These are phyloP conservation scores for Dendroctonus valens DNA, from an alignment of 1,140 invertebrate genomes.

Conservation along the genomic window DNA sequence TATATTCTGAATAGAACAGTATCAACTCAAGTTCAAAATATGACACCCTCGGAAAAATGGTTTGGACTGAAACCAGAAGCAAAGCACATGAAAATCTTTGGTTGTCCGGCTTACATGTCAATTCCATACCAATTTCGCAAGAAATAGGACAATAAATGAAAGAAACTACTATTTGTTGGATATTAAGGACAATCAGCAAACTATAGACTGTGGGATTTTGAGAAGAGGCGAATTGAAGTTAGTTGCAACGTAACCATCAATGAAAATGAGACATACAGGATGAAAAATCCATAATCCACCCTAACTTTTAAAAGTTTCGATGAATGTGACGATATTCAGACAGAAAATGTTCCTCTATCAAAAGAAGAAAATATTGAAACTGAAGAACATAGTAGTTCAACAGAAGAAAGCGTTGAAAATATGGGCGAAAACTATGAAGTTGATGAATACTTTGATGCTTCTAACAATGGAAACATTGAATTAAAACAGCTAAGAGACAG, in stretches of 20 bases:
- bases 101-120: conserved; percentile 37
- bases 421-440: background rate
- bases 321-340: conserved; percentile 1
- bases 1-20: conserved; percentile 39
- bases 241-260: conserved; percentile 41
- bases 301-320: conserved; percentile 8
- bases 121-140: conserved; percentile 34
- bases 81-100: conserved; percentile 42
- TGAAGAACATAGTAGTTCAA: conserved; percentile 4
- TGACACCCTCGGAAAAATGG: conserved; percentile 16
- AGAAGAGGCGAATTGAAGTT: no score
- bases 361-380: conserved; percentile 5
- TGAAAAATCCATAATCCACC: no score
- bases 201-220: no score
- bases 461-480: conserved; percentile 5
- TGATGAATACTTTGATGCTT: conserved; percentile 8
- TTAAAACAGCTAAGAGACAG: background rate
- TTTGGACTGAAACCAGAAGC: conserved; percentile 35
- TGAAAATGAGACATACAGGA: conserved; percentile 29
- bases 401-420: conserved; percentile 1
- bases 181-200: no score
- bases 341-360: background rate
- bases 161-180: no score
- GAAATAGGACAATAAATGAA: no score
- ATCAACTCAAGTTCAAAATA: conserved; percentile 15